Percentiles rank a stretch among this genome's conserved stretches.
Conservation (phyloP, 2,113 vertebrate species). For the Ameiurus melas region DNA sequence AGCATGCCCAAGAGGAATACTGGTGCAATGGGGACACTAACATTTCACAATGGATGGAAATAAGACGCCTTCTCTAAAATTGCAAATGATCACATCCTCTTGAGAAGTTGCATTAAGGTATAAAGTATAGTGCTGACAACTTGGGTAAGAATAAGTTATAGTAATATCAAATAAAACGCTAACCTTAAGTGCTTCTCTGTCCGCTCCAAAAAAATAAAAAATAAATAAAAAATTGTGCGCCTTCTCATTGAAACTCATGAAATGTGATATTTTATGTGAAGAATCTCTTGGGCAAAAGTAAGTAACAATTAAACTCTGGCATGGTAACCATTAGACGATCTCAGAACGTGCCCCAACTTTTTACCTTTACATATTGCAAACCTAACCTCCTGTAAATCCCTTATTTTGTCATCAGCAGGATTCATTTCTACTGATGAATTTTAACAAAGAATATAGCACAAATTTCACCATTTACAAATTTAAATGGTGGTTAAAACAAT, state of each 20-base stretch:
- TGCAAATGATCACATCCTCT: slow-evolving; percentile 62
- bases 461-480: neutral
- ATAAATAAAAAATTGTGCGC: slow-evolving; percentile 33
- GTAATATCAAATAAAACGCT: slow-evolving; percentile 61
- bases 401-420: slow-evolving; percentile 28
- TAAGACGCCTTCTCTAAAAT: slow-evolving; percentile 62
- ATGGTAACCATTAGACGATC: slow-evolving; percentile 68
- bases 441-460: slow-evolving; percentile 42
- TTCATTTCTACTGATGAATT: slow-evolving; percentile 44
- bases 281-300: slow-evolving; percentile 15
- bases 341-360: slow-evolving; percentile 51
- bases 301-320: slow-evolving; percentile 52
- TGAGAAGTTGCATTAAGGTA: slow-evolving; percentile 45
- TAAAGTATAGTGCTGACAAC: slow-evolving; percentile 61
- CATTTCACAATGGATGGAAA: slow-evolving; percentile 58
- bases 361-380: neutral
- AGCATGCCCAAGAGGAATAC: slow-evolving; percentile 60
- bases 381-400: slow-evolving; percentile 22
- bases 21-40: slow-evolving; percentile 57
- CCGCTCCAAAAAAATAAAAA: slow-evolving; percentile 41
- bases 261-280: slow-evolving; percentile 59
- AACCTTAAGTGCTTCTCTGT: slow-evolving; percentile 63
- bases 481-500: too few species aligned
- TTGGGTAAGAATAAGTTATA: too few species aligned
- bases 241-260: slow-evolving; percentile 51